phyloP scores from a whole-genome alignment of 2,888 invertebrate species.

The Stratiomys singularior region DNA sequence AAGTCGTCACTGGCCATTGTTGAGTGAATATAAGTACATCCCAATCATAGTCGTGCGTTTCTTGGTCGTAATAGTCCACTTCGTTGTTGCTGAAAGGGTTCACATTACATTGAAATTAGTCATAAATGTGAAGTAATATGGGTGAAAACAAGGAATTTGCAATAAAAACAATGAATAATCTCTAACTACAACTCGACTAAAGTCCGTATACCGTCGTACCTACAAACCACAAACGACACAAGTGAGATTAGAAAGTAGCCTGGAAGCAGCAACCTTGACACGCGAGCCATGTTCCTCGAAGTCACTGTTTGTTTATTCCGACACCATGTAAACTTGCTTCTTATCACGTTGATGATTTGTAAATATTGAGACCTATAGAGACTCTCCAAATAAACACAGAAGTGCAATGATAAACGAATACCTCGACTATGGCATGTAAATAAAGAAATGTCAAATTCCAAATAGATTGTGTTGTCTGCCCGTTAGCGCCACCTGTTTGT shows the following conservation, averaged over 20 bases:
- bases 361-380: too few species aligned
- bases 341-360: too few species aligned
- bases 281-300: not conserved
- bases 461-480: not conserved
- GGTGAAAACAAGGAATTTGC: not conserved
- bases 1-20: constrained; percentile 80
- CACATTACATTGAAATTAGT: not conserved
- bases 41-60: constrained; percentile 67
- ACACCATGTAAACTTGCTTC: not conserved
- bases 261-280: not conserved
- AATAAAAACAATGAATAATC: not conserved
- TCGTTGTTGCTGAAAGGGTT: not conserved
- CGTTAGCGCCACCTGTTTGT: constrained; percentile 4
- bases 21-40: constrained; percentile 84
- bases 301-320: not conserved
- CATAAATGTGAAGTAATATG: not conserved
- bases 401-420: too few species aligned
- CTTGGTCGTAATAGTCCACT: constrained; percentile 39
- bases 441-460: constrained; percentile 10
- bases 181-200: not conserved
- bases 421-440: constrained; percentile 21
- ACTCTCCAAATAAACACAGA: too few species aligned
- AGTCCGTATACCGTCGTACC: not conserved
- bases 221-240: constrained; percentile 2
- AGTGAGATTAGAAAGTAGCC: constrained; percentile 27